Evolutionary conservation across 2,113 vertebrate genomes (phyloP).

Genomic region (Anolis carolinensis): DNA sequence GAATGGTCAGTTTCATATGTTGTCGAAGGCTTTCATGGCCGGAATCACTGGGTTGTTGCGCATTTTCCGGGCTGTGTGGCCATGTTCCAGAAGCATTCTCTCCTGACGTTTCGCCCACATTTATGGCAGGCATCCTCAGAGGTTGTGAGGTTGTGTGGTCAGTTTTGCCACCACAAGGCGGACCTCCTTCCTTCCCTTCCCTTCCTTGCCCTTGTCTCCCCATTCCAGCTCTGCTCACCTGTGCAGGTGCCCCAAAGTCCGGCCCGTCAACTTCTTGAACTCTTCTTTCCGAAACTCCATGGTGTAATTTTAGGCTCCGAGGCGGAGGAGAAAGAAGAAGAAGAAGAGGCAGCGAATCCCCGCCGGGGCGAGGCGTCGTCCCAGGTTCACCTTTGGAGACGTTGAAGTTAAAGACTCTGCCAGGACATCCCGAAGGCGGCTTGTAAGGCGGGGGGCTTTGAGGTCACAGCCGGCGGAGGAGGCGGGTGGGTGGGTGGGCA

Average conservation of each 20-base stretch:
- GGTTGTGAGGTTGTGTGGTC: no score
- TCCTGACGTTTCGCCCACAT: no score
- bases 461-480: background rate
- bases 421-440: background rate
- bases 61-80: no score
- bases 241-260: conserved; percentile 24
- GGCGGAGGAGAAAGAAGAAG: background rate
- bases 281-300: conserved; percentile 50
- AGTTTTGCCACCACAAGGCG: no score
- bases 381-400: background rate
- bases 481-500: background rate
- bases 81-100: no score
- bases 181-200: no score
- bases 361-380: background rate
- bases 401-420: background rate
- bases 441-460: background rate
- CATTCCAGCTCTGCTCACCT: background rate
- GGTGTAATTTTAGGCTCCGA: background rate
- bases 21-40: no score
- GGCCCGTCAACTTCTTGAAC: conserved; percentile 41
- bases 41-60: no score
- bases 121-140: no score
- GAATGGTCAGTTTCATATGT: no score
- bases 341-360: no score
- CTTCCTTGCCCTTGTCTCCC: no score